Base-by-base conservation (phyloP, 2,888 invertebrate genomes). In the Aphodius sticticus region DNA sequence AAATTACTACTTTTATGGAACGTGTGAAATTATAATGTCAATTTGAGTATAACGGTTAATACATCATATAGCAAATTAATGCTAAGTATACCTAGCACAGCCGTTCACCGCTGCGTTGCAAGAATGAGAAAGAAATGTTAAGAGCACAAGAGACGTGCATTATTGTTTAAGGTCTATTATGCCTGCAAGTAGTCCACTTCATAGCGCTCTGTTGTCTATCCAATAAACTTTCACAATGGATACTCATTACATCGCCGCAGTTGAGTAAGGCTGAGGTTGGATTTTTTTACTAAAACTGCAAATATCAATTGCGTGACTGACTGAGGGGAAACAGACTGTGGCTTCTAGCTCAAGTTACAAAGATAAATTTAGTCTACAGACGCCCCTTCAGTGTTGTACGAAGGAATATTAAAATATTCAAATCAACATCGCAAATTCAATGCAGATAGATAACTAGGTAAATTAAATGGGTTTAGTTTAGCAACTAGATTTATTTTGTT, bases 141-240 rank as follows among this genome's bases (percentile, higher is more conserved):
- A 53, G 9, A 53, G 7, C 7, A 53, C 12, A 53, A 53, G 12
- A 53, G 53, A 53, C 53, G 53, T 53, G 53, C 53, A 53, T 53
- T 53, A 53, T 53, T 53, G 53, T 53, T 53, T 53, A 53, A 53
- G 53, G 53, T 53, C 53, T 53, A 53, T 53, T 53, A 53, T 53
- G 53, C 53, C 53, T 53, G 9, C 53, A 53, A 53, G 53, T 53
- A 53, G 53, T 53, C 7, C 53, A 53, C 53, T 53, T 53, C 53
- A 53, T 53, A 53, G 53, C 53, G 53, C 12, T 53, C 53, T 53
- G 53, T 26, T 12, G 53, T 53, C 53, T 53, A 53, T 53, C 53
- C 53, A 53, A 53, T 53, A 53, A 53, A 53, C 53, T 53, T 53
- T 53, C 53, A 53, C 53, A 53, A 53, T 53, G 53, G 53, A 53